Base-by-base conservation (phyloP, 2,888 invertebrate species). In the Exephanes ischioxanthus region DNA sequence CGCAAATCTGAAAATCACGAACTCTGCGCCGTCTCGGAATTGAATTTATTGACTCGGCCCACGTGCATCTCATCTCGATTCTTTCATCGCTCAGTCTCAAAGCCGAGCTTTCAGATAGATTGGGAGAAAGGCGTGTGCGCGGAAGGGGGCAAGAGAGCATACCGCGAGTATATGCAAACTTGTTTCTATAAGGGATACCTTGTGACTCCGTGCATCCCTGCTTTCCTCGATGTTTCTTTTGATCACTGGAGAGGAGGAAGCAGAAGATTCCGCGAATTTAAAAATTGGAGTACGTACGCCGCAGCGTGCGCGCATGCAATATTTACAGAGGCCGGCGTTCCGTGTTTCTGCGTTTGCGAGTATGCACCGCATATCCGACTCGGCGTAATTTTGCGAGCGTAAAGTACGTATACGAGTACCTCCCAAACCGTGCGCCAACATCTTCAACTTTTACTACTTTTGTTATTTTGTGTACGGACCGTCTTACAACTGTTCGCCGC, bases 321-420 rank as follows among this genome's bases (percentile, higher is more conserved):
- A 83, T 83, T 79, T 70, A 73, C 63, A 61, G 70, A 73, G 63
- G 61, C 70, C 30, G 37, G 41, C 51, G 67, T 55, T 33, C n/a
- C 16, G 1, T 26, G 55, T 58, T 4, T n/a, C 19, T 77, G 48
- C n/a, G 66, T 55, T 26, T 30, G 71, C 22, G 55, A 22, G 53
- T 19, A 16, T 37, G 33, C 41, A 14, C 53, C 37, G 53, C 61
- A 22, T 75, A 76, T 63, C 61, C 22, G 45, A 71, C 53, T 66
- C 30, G 53, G 16, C 30, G 71, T 71, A 82, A 77, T 82, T 77
- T 26, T 70, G 14, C 66, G n/a, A 63, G 51, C 70, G 66, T 45
- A 82, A 77, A 45, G 70, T 72, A 58, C 71, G 30, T 53, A 53
- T 58, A 66, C 70, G 72, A 45, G 48, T 51, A n/a, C 26, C 73